These are phyloP conservation scores for Parnassius apollo DNA, from an alignment of 2,888 invertebrate species.

Conservation along the genomic window DNA sequence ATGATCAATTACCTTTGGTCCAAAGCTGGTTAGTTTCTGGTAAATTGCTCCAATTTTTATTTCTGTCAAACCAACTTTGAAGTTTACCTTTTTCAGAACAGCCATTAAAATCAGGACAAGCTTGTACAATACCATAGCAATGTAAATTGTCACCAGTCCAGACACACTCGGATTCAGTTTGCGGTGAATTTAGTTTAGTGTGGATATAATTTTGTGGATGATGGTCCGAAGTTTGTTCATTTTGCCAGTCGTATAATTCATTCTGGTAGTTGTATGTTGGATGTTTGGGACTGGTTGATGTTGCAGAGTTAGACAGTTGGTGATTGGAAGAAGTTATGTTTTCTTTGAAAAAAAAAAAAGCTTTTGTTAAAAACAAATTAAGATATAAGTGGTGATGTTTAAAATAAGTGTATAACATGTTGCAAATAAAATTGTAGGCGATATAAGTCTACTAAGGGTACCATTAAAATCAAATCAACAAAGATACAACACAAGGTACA, in stretches of 20 bases:
- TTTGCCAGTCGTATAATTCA: not conserved
- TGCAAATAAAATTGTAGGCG: too few species aligned
- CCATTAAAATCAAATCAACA: too few species aligned
- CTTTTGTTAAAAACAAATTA: too few species aligned
- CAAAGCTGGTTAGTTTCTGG: not conserved
- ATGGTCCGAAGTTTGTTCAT: slow-evolving; percentile 1
- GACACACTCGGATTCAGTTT: not conserved
- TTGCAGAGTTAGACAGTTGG: not conserved
- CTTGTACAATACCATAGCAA: slow-evolving; percentile 3
- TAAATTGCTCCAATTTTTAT: slow-evolving; percentile 3
- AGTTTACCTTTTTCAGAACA: slow-evolving; percentile 1
- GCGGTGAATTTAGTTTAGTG: not conserved
- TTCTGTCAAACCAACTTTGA: slow-evolving; percentile 6
- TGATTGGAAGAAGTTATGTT: not conserved
- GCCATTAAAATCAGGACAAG: slow-evolving; percentile 1
- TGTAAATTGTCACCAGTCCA: not conserved
- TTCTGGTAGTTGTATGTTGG: not conserved
- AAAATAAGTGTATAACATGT: too few species aligned
- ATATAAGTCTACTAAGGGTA: too few species aligned
- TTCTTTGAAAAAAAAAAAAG: not conserved
- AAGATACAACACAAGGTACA: too few species aligned
- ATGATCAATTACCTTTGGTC: slow-evolving; percentile 11
- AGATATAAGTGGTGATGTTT: too few species aligned
- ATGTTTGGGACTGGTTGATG: not conserved
- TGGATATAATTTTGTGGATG: not conserved